These are phyloP conservation scores for Podarcis muralis DNA, from an alignment of 2,113 vertebrate species.

Conservation along the genomic window DNA sequence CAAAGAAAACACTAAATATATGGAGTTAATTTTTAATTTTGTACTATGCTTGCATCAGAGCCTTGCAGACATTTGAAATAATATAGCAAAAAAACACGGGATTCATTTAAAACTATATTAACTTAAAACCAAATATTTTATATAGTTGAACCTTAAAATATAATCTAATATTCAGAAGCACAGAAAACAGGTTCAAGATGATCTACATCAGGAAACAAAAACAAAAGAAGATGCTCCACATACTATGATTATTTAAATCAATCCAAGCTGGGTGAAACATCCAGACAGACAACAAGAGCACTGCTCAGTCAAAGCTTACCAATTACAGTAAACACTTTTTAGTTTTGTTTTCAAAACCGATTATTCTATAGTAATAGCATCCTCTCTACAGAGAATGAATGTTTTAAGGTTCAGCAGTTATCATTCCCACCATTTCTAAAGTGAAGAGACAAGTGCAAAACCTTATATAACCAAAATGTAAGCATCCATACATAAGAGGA, in stretches of 20 bases:
- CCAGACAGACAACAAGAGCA: neutral
- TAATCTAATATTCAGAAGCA: no score
- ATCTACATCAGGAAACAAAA: no score
- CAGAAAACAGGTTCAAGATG: no score
- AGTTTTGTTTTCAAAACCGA: neutral
- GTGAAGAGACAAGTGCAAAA: neutral
- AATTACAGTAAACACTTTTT: neutral
- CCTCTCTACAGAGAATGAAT: neutral
- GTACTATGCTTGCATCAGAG: neutral
- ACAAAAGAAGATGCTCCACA: no score
- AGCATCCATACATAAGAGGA: neutral
- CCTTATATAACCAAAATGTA: neutral
- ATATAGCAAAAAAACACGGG: neutral
- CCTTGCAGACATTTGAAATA: neutral
- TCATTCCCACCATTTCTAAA: neutral
- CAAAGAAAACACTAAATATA: neutral
- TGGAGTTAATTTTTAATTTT: neutral
- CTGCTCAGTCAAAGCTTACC: neutral
- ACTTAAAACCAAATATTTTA: neutral
- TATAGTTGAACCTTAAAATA: neutral
- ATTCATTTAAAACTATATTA: neutral
- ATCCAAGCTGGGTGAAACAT: neutral
- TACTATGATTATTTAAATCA: no score
- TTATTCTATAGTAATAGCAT: neutral
- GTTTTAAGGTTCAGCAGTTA: neutral